Conservation (phyloP, 1,140 invertebrate genomes). For the Bombus haemorrhoidalis region DNA sequence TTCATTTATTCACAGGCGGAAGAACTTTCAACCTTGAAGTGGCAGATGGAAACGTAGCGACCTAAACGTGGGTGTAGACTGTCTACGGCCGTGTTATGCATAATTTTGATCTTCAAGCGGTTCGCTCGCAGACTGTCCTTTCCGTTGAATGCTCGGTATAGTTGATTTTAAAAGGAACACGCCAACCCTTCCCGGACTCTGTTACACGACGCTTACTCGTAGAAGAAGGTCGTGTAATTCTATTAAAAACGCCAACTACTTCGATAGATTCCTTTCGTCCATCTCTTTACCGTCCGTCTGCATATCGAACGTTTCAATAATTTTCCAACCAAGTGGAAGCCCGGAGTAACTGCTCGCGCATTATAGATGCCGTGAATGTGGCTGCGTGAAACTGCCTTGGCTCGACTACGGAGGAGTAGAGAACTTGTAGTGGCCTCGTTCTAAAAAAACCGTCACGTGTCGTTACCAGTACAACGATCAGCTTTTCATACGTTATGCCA, state of each 20-base stretch:
- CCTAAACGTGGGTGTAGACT: constrained; percentile 45
- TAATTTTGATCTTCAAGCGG: constrained; percentile 33
- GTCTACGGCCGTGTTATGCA: constrained; percentile 44
- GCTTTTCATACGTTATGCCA: neutral
- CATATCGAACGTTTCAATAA: constrained; percentile 11
- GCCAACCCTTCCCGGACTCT: neutral
- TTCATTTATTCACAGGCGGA: constrained; percentile 55
- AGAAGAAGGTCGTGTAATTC: neutral
- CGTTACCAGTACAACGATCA: constrained; percentile 8
- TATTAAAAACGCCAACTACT: neutral
- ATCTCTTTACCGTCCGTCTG: neutral
- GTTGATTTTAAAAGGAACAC: neutral
- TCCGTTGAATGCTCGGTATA: constrained; percentile 14
- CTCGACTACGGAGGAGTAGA: neutral
- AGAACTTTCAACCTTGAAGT: constrained; percentile 53
- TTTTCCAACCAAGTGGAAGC: neutral
- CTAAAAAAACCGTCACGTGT: constrained; percentile 25
- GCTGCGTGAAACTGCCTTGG: neutral
- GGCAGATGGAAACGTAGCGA: constrained; percentile 43
- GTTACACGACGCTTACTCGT: no score
- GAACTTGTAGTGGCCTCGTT: constrained; percentile 13
- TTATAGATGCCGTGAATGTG: neutral
- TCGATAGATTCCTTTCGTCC: neutral
- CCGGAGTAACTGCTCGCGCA: neutral
- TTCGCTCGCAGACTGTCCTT: neutral